Evolutionary conservation across 1,140 invertebrate species (phyloP).

Genomic region (Drosophila setifemur): DNA sequence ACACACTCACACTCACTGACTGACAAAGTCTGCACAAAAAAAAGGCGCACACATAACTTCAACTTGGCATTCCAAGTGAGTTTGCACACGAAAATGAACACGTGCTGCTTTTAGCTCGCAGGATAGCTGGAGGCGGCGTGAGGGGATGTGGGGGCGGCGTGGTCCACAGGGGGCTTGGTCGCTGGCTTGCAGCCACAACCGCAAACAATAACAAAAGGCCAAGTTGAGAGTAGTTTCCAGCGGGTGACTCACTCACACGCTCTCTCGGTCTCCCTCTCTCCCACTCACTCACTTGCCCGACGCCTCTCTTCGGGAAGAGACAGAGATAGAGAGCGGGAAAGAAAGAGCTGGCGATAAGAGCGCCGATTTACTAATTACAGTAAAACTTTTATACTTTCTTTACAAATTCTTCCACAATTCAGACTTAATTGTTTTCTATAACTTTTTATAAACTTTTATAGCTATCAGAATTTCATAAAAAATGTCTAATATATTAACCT

Average conservation of each 20-base stretch:
- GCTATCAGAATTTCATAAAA: too few species aligned
- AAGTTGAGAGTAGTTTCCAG: slow-evolving; percentile 38
- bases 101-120: slow-evolving; percentile 58
- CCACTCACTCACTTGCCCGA: background rate
- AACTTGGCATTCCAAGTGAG: slow-evolving; percentile 59
- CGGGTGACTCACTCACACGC: slow-evolving; percentile 60
- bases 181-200: slow-evolving; percentile 57
- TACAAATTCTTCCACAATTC: too few species aligned
- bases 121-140: slow-evolving; percentile 14
- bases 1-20: slow-evolving; percentile 2
- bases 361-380: slow-evolving; percentile 7
- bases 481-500: too few species aligned
- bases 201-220: slow-evolving; percentile 68
- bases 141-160: background rate
- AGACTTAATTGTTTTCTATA: too few species aligned
- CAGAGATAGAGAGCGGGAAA: slow-evolving; percentile 4
- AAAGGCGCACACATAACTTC: slow-evolving; percentile 41
- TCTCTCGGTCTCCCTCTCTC: slow-evolving; percentile 2
- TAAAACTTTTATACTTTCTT: background rate
- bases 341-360: slow-evolving; percentile 49
- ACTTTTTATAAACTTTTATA: too few species aligned
- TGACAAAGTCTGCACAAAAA: background rate
- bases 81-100: slow-evolving; percentile 72
- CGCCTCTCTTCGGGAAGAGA: slow-evolving; percentile 21
- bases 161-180: slow-evolving; percentile 11